phyloP scores from a whole-genome alignment of 2,797 vertebrate genomes.

The Tragopan temminckii region DNA sequence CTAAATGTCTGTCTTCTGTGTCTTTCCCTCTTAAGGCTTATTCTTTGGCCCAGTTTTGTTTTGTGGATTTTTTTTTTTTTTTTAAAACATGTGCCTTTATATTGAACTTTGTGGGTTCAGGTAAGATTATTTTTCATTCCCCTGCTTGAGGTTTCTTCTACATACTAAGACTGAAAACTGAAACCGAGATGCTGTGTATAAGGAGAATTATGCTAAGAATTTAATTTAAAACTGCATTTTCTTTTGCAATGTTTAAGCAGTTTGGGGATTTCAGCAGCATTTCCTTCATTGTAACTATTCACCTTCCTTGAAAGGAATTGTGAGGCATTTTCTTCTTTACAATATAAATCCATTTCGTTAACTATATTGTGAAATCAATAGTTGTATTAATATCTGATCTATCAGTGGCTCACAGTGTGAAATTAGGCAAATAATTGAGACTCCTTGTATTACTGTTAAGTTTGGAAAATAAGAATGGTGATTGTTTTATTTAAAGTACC shows the following conservation, averaged over 20 bases:
- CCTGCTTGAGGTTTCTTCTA: neutral
- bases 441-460: neutral
- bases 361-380: neutral
- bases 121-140: neutral
- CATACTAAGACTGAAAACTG: neutral
- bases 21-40: neutral
- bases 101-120: neutral
- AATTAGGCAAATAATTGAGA: neutral
- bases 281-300: neutral
- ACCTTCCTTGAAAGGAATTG: neutral
- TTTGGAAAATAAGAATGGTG: neutral
- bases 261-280: neutral
- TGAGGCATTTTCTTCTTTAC: neutral
- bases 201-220: neutral
- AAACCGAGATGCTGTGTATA: neutral
- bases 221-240: neutral
- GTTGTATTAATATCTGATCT: neutral
- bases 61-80: neutral
- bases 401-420: neutral
- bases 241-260: neutral
- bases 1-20: neutral
- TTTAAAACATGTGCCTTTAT: neutral
- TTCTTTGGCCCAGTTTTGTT: neutral
- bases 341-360: neutral
- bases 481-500: neutral